Evolutionary conservation across 2,113 vertebrate species (phyloP), one percentile per base, ranked within the genome.

Genomic region (Prionailurus bengalensis): DNA sequence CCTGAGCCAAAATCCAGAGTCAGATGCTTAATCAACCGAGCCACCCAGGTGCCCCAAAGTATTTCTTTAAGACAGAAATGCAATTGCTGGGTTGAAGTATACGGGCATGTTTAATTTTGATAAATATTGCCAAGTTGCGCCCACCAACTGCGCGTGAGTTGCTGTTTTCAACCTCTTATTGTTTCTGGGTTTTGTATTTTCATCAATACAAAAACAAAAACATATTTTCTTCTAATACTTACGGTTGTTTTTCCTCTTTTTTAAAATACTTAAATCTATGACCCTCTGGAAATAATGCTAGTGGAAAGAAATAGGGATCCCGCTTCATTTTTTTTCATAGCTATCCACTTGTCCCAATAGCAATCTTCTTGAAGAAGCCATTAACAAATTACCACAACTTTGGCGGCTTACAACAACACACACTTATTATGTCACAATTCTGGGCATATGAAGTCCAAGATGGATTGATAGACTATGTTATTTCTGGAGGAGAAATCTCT

Each of bases 271-370:
- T 61, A 91, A 63, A 31, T 86, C 66, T 68, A 39, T 78, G 13
- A 55, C 45, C 17, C 76, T 70, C 58, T 92, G n/a, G 66, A 85
- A 97, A 89, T 92, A 89, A 94, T 89, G 53, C 58, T 92, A 7
- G 39, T 76, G 3, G 92, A 70, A 80, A 12, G 4, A 55, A 29
- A 73, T 53, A 85, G 10, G 17, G 42, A 86, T 82, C 45, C n/a
- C 80, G 45, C 53, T 66, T 91, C 61, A 90, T 65, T 82, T 79
- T 94, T 92, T 25, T 78, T 39, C 71, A 55, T 82, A 27, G 27
- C 12, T 90, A 45, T 68, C 5, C n/a, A 76, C 7, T 81, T 89
- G 66, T 81, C 33, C 45, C 21, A 78, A 11, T 55, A 45, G 45
- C 70, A 84, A 73, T 27, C 19, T 89, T 86, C 68, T 33, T 76